Base-by-base conservation (phyloP, 1,140 invertebrate species). In the Aricia agestis region DNA sequence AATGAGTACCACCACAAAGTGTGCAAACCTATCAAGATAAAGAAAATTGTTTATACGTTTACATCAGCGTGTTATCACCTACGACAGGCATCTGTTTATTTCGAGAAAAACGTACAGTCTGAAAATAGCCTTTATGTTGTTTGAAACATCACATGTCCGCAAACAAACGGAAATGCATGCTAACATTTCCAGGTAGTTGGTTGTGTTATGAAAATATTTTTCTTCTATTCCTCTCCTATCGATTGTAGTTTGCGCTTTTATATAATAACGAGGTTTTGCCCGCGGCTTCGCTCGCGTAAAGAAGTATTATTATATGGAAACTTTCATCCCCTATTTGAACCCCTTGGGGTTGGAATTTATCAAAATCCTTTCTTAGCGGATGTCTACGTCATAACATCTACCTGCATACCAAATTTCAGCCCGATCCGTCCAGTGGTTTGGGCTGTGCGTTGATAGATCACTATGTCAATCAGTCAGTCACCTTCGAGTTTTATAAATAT, bases 21-120 rank as follows among this genome's bases (percentile, higher is more conserved):
- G 76, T 77, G 82, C 79, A 88, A 89, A 88, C 85, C 78, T 85
- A 83, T 89, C 88, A 86, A 86, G 88, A 90, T 90, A 89, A 88
- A 72, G 66, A 78, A 71, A 77, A 74, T 65, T 86, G 83, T 90
- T 84, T 88, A 75, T 80, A 77, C 74, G 77, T 19, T 19, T 19
- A 63, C 19, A 63, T 19, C 31, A 19, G 18, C 19, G 18, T 63
- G 59, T 63, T 63, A 63, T 63, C 59, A 63, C 59, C 18, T 25
- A 25, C 18, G 17, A 25, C 59, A 63, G 19, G 59, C 69, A 70
- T 72, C 71, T 72, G 75, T 76, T 78, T 82, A 81, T 78, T 82
- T 81, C 76, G 72, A 77, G 76, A 70, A 78, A 70, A 66, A 61
- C 66, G 67, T 25, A 18, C 25, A 32, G 7, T 63, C 17, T 11